phyloP scores from a whole-genome alignment of 92 coral and sea anemone species.

The Palythoa heliodiscus region DNA sequence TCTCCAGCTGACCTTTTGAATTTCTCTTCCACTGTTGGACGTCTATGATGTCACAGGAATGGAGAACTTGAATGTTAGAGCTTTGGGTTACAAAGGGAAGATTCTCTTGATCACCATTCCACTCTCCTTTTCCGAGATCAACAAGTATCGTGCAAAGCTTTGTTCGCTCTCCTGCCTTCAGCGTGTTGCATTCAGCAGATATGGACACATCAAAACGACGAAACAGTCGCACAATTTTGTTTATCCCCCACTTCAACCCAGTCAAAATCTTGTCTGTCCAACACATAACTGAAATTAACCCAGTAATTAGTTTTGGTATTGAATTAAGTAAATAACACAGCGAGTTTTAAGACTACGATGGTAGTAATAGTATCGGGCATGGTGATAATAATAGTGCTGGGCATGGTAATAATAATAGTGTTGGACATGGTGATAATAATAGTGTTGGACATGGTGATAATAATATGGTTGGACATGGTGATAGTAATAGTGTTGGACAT shows the following conservation, averaged over 20 bases:
- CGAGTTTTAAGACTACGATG: no score
- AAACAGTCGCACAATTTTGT: slow-evolving; percentile 8
- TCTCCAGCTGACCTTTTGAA: not conserved
- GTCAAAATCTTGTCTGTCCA: not conserved
- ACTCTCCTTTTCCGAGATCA: not conserved
- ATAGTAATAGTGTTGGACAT: no score
- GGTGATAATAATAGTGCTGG: no score
- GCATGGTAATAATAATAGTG: no score
- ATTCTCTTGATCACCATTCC: slow-evolving; percentile 15
- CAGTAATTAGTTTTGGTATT: no score
- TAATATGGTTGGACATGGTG: no score
- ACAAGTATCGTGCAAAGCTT: not conserved
- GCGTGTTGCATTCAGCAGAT: not conserved
- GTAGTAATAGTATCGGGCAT: no score
- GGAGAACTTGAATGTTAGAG: not conserved
- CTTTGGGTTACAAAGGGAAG: not conserved
- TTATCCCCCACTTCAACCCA: slow-evolving; percentile 1
- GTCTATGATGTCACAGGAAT: not conserved
- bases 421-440: no score
- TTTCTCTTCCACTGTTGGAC: not conserved
- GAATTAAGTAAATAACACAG: no score
- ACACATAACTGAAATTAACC: not conserved
- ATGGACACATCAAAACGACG: slow-evolving; percentile 11
- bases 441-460: no score
- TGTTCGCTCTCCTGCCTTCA: slow-evolving; percentile 1